Evolutionary conservation across 2,113 vertebrate species (phyloP).

Genomic region (Indicator indicator): DNA sequence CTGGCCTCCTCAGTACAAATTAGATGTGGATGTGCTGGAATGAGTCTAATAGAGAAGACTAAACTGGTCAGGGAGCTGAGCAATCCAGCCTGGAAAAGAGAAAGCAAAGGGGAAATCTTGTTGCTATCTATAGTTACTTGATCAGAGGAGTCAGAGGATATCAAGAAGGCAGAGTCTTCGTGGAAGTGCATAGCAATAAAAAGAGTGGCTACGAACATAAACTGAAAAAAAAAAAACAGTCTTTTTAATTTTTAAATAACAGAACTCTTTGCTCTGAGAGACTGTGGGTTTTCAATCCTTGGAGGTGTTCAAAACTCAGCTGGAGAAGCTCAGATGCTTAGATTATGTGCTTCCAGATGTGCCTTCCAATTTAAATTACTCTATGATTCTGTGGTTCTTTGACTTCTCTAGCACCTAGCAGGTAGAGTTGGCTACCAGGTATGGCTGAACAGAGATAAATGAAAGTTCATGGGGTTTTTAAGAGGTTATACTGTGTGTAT

Average conservation of each 20-base stretch:
- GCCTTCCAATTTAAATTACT: too few relatives aligned
- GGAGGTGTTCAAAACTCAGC: neutral
- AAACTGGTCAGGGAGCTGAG: neutral
- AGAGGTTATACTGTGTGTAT: neutral
- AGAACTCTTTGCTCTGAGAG: neutral
- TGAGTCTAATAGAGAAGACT: neutral
- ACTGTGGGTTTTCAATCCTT: neutral
- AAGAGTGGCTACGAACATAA: neutral
- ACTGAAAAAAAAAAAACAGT: neutral
- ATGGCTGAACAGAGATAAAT: neutral
- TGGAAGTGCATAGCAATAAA: neutral
- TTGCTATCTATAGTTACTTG: neutral
- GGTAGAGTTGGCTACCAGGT: neutral
- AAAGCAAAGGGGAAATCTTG: too few relatives aligned
- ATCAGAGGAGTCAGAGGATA: neutral
- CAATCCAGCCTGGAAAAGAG: too few relatives aligned
- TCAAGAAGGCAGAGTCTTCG: neutral
- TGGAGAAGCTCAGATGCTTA: too few relatives aligned
- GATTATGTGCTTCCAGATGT: too few relatives aligned
- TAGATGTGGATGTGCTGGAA: neutral
- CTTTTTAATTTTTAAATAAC: neutral
- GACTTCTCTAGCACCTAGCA: neutral
- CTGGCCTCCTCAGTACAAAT: neutral
- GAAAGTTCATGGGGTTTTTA: neutral
- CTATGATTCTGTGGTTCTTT: neutral